These are phyloP conservation scores for Pygoscelis antarcticus DNA, from an alignment of 2,113 vertebrate species.

Conservation along the genomic window DNA sequence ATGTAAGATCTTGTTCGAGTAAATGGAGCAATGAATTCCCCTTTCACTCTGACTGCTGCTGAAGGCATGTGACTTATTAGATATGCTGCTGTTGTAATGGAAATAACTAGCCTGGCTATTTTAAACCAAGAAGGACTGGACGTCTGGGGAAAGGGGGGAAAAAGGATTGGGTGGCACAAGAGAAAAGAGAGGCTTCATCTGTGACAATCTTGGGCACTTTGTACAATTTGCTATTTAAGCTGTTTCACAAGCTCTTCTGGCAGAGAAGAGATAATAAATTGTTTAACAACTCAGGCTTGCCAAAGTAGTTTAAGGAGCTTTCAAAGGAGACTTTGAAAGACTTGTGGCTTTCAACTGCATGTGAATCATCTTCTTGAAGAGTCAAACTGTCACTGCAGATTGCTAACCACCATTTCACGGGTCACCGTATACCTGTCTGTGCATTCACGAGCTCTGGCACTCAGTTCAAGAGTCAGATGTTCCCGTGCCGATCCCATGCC, in stretches of 20 bases:
- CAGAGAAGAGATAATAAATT: constrained; percentile 37
- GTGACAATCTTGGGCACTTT: background rate
- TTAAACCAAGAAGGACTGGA: background rate
- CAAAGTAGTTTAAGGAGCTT: constrained; percentile 31
- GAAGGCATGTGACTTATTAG: background rate
- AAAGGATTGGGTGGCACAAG: background rate
- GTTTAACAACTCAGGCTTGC: constrained; percentile 15
- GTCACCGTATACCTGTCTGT: background rate
- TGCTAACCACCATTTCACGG: background rate
- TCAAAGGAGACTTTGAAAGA: constrained; percentile 3
- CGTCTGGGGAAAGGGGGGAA: background rate
- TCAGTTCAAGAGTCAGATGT: background rate
- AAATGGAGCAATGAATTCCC: constrained; percentile 5
- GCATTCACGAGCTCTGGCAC: background rate
- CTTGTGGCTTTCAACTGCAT: background rate
- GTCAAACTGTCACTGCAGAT: background rate
- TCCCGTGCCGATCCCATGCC: background rate
- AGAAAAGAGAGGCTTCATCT: constrained; percentile 12
- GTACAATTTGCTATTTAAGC: constrained; percentile 4
- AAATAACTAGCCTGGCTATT: constrained; percentile 4
- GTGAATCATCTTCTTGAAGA: background rate
- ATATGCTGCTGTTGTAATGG: background rate
- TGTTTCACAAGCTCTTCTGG: constrained; percentile 29
- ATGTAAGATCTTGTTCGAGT: background rate
- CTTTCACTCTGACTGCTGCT: background rate